Evolutionary conservation across 2,888 invertebrate species (phyloP), one percentile per base, ranked within the genome.

Genomic region (Dastarcus helophoroides): DNA sequence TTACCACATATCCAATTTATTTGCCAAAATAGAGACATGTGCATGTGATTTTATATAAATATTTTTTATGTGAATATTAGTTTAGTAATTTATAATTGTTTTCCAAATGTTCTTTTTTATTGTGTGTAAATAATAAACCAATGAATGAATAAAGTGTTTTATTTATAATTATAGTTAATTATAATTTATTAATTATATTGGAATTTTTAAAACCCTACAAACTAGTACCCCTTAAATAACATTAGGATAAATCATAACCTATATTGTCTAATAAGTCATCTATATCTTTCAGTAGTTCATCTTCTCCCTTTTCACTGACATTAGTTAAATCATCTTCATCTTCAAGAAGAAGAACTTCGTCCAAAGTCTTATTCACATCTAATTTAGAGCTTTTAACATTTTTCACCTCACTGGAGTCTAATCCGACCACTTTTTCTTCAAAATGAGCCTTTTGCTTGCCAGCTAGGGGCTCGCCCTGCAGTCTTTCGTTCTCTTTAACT

Each of bases 261-360:
- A n/a, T n/a, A 31, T 57, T 54, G 41, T 57, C 53, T 31, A 63
- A 50, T 35, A 62, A 51, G 34, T 55, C 51, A 43, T 64, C 63
- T 30, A 62, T 59, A 39, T 63, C 60, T 39, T 61, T 57, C 34
- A 63, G 48, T 32, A 64, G 52, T 36, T 61, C 60, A 27, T 62
- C 61, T 42, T 60, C 60, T 2, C 50, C 52, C 39, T 51, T 53
- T 12, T 53, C 39, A 42, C 43, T 47, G 22, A 54, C 49, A 32
- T 47, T 46, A 4, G 42, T 35, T 31, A 43, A 43, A 28, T 53
- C 54, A 17, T 53, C 51, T 25, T 58, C 57, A 15, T 56, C 56
- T 17, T 57, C 60, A 27, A 55, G 52, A 31, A 56, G 41, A 23
- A 58, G 37, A 26, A 47, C 44, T 33, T 59, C 58, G 26, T 58